Evolutionary conservation across 2,113 vertebrate genomes (phyloP).

Genomic region (Marcusenius ussheri): DNA sequence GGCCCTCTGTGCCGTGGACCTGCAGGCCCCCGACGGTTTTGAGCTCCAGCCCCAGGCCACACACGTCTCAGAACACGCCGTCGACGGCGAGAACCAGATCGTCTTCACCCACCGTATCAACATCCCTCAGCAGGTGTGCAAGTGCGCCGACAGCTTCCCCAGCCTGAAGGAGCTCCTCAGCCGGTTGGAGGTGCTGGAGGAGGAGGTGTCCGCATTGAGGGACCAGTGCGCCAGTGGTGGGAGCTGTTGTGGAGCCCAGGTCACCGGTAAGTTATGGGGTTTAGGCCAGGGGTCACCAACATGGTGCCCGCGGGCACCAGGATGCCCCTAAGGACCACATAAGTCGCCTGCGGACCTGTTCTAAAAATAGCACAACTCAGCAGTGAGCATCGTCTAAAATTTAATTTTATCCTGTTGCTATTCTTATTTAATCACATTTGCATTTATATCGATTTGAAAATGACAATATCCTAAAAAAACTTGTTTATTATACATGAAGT

Average conservation of each 20-base stretch:
- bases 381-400: too few relatives aligned
- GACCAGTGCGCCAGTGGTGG: constrained; percentile 67
- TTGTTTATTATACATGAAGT: too few relatives aligned
- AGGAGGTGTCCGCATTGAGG: constrained; percentile 74
- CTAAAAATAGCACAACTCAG: too few relatives aligned
- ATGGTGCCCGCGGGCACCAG: too few relatives aligned
- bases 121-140: constrained; percentile 80
- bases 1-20: constrained; percentile 74
- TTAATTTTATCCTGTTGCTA: too few relatives aligned
- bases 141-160: constrained; percentile 65
- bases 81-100: constrained; percentile 80
- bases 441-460: too few relatives aligned
- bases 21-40: constrained; percentile 50
- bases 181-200: constrained; percentile 85
- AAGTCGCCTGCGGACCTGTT: too few relatives aligned
- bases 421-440: too few relatives aligned
- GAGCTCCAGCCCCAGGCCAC: constrained; percentile 42
- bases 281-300: neutral
- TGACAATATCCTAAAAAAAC: too few relatives aligned
- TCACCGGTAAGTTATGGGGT: constrained; percentile 48
- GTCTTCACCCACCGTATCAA: constrained; percentile 94
- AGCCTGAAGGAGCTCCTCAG: constrained; percentile 79
- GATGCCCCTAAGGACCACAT: too few relatives aligned
- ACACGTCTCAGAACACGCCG: constrained; percentile 64
- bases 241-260: constrained; percentile 67